A percentile compares a stretch with the other conserved stretches of the same genome.
phyloP scores from a whole-genome alignment of 2,888 invertebrate species.

The Coelinius sp. region DNA sequence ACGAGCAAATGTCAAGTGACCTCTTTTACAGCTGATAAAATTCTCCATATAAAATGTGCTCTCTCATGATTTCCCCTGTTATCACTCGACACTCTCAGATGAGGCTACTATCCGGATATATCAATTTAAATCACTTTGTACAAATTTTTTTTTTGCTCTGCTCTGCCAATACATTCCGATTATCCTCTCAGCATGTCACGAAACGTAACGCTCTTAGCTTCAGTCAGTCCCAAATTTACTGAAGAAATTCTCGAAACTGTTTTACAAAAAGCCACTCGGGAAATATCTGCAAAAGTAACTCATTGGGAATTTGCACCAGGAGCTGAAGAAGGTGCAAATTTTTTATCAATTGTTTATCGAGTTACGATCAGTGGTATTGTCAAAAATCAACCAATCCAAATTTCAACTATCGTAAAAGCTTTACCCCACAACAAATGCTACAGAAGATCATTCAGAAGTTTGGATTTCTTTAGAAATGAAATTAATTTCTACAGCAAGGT shows the following conservation, averaged over 20 bases:
- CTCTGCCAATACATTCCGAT: no score
- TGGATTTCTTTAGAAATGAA: neutral
- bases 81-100: no score
- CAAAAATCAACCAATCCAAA: neutral
- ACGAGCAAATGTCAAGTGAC: no score
- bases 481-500: neutral
- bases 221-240: neutral
- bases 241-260: neutral
- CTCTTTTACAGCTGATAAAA: no score
- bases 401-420: neutral
- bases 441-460: neutral
- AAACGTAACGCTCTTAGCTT: neutral
- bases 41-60: no score
- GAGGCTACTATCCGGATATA: no score
- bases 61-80: no score
- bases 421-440: neutral
- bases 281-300: neutral
- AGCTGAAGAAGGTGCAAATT: neutral
- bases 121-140: no score
- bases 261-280: neutral
- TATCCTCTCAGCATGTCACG: neutral
- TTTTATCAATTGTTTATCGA: neutral
- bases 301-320: neutral
- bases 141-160: no score
- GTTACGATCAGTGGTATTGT: neutral